Conservation (phyloP, 2,888 invertebrate species). For the Drosophila fulvimacula region DNA sequence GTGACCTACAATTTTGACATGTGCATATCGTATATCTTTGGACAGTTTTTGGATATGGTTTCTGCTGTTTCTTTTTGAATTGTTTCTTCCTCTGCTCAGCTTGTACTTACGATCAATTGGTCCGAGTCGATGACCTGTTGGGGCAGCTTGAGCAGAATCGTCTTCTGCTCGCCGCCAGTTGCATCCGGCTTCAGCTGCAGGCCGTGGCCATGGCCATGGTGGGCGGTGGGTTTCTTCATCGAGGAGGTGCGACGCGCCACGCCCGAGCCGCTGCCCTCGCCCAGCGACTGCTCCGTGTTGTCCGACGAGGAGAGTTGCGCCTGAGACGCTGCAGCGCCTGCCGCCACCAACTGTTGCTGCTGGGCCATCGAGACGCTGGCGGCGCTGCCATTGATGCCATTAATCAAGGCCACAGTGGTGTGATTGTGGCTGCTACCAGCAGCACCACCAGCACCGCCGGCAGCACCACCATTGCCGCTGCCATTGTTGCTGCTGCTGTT, state of each 20-base stretch:
- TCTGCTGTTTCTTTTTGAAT: neutral
- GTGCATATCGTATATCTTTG: conserved; percentile 30
- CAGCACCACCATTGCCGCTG: neutral
- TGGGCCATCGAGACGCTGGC: conserved; percentile 36
- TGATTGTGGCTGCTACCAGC: conserved; percentile 19
- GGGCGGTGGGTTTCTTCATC: conserved; percentile 72
- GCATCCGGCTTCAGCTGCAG: conserved; percentile 62
- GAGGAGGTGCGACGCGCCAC: conserved; percentile 68
- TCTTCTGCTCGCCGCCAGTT: conserved; percentile 77
- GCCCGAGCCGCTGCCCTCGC: conserved; percentile 39
- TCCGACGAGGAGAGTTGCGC: conserved; percentile 82
- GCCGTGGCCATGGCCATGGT: conserved; percentile 21
- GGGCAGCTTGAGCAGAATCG: conserved; percentile 84
- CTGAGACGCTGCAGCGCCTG: conserved; percentile 7
- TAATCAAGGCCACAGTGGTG: conserved; percentile 36
- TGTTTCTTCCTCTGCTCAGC: neutral
- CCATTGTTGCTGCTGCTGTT: conserved; percentile 30
- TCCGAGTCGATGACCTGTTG: conserved; percentile 83
- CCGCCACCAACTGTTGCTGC: conserved; percentile 15
- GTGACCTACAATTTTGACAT: conserved; percentile 11
- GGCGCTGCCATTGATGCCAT: conserved; percentile 48
- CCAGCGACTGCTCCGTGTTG: conserved; percentile 83
- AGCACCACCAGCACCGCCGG: neutral
- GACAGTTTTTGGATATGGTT: conserved; percentile 16
- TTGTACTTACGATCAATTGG: conserved; percentile 83